Evolutionary conservation across 2,797 vertebrate species (phyloP).

Genomic region (Scyliorhinus canicula): DNA sequence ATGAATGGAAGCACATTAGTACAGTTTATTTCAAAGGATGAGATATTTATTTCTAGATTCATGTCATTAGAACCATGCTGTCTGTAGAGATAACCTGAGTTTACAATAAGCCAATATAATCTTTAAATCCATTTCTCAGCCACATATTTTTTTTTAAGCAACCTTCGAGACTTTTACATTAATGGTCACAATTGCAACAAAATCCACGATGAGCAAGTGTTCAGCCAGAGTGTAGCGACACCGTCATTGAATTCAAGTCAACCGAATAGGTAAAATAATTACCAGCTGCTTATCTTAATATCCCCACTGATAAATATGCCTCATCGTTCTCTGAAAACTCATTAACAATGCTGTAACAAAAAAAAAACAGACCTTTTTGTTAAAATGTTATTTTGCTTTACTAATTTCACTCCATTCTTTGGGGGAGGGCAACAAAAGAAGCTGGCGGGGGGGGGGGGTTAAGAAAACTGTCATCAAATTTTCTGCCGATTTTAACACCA

Average conservation of each 20-base stretch:
- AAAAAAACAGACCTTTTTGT: background rate
- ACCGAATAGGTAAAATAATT: background rate
- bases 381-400: background rate
- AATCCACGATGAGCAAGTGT: background rate
- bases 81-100: background rate
- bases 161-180: background rate
- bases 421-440: background rate
- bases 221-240: background rate
- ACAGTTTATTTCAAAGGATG: background rate
- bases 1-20: background rate
- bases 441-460: no score
- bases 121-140: background rate
- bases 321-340: background rate
- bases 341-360: background rate
- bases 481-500: background rate
- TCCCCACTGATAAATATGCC: background rate
- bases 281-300: background rate
- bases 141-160: background rate
- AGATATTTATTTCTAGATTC: conserved; percentile 5
- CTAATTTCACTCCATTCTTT: background rate
- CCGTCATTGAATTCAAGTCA: background rate
- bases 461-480: background rate
- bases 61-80: background rate
- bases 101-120: background rate
- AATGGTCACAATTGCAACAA: background rate